Base-by-base conservation (phyloP, 2,113 vertebrate genomes). In the Amblyopsis rosae region DNA sequence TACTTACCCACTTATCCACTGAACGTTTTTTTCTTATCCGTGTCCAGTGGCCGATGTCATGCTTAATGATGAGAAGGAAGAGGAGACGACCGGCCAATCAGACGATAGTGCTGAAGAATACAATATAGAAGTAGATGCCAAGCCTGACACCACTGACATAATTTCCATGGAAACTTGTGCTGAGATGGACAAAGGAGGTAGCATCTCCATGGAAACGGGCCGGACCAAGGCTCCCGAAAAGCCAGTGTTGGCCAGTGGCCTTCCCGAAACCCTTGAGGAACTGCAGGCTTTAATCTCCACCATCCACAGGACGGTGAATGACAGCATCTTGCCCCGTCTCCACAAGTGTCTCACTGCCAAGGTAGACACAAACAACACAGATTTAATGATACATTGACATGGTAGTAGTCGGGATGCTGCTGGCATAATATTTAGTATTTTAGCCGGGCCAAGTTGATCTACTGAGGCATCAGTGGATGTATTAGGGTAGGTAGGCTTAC, bases 261-360 rank as follows among this genome's bases (percentile, higher is more conserved):
- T 98, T 67, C 96, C 96, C 0, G 93, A 82, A 86, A 96, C 89
- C 86, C 91, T 87, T 48, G 92, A 95, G 56, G 94, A 95, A 55
- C 82, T 99, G 76, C 92, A 95, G 66, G 77, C 79, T 74, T 91
- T 97, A 16, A 93, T 96, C 72, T 85, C 70, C 11, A 83, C 91
- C 62, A 97, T 99, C 85, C 95, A 98, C 12, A 75, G 83, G 59
- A 93, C 95, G 0, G 90, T 99, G 17, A 93, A 89, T 0, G 81
- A 81, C 72, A 96, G 73, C 75, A 91, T 99, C 72, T 88, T 99
- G 59, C 98, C 98, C 9, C 94, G 94, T 32, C 91, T 99, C 19
- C 94, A 96, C 58, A 96, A 92, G 54, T 98, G 96, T 80, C 94
- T 99, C 63, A 93, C 87, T 19, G 95, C 98, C 51, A 96, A 96